Conservation (phyloP, 2,113 vertebrate species). For the Leucosticte australis region DNA sequence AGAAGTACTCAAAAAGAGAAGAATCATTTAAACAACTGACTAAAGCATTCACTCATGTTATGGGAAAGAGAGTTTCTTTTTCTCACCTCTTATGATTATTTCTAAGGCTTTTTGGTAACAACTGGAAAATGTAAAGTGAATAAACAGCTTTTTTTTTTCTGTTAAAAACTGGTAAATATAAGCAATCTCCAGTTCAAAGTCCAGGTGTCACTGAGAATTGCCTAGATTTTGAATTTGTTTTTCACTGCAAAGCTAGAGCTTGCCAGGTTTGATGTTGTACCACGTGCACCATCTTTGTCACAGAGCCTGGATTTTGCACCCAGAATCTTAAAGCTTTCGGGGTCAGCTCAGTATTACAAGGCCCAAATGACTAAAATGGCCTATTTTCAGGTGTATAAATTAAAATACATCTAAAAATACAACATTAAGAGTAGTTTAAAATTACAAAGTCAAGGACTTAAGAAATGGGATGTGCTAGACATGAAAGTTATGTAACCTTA, state of each 20-base stretch:
- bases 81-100: background rate
- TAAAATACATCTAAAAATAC: background rate
- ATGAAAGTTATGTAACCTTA: background rate
- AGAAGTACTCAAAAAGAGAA: background rate
- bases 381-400: background rate
- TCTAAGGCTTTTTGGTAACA: background rate
- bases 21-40: background rate
- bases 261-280: background rate
- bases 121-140: background rate
- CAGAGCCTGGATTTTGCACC: background rate
- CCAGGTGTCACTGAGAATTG: background rate
- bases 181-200: background rate
- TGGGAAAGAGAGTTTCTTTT: background rate
- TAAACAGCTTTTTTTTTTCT: background rate
- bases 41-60: background rate
- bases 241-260: background rate
- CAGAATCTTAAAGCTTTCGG: background rate
- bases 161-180: background rate
- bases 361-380: background rate
- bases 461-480: background rate
- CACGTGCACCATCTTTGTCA: background rate
- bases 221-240: background rate
- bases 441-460: background rate
- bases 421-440: background rate
- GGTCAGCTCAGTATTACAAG: background rate